Conservation (phyloP, 2,113 vertebrate species). For the Eublepharis macularius region DNA sequence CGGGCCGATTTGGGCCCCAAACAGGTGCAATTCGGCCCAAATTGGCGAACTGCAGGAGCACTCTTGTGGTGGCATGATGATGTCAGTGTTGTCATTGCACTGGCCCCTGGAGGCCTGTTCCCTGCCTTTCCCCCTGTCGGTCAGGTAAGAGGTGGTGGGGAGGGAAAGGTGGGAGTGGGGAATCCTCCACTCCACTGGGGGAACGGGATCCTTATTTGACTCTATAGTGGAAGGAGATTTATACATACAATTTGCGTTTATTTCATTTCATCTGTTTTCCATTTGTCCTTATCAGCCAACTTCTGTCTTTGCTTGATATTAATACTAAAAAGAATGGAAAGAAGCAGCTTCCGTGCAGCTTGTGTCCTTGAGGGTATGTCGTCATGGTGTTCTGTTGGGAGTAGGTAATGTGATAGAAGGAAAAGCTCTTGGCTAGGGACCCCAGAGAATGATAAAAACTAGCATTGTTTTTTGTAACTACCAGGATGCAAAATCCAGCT, state of each 20-base stretch:
- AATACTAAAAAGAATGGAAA: background rate
- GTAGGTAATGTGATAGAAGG: background rate
- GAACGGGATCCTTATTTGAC: too few species aligned
- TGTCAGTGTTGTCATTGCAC: too few species aligned
- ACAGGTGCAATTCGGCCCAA: too few species aligned
- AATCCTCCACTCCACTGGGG: too few species aligned
- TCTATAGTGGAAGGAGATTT: background rate
- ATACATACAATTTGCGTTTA: too few species aligned
- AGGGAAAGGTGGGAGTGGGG: too few species aligned
- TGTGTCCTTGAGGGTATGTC: background rate
- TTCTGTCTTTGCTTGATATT: background rate
- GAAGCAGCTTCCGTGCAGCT: background rate
- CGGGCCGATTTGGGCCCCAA: too few species aligned
- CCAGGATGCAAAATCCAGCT: background rate
- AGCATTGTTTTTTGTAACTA: background rate
- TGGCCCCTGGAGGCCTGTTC: too few species aligned
- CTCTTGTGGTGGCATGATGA: too few species aligned
- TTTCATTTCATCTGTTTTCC: background rate
- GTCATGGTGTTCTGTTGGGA: background rate
- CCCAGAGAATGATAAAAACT: background rate
- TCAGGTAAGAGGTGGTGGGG: too few species aligned
- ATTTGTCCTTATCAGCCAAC: background rate
- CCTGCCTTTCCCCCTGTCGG: too few species aligned
- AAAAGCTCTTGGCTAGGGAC: background rate
- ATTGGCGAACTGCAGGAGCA: too few species aligned